Evolutionary conservation across 2,888 invertebrate species (phyloP).

Genomic region (Rhagonycha fulva): DNA sequence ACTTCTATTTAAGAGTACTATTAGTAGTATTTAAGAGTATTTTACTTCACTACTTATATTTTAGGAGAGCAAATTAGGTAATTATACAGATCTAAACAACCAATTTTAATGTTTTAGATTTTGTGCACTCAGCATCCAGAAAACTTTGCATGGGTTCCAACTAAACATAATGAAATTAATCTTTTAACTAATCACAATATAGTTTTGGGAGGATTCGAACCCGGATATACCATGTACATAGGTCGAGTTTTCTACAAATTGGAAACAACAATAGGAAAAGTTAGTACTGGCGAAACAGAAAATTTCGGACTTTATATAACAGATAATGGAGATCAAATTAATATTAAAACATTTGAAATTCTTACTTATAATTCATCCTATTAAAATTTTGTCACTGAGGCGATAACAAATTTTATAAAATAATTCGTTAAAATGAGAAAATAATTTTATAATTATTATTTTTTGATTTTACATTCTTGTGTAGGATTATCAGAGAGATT

Average conservation of each 20-base stretch:
- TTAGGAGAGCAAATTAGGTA: no score
- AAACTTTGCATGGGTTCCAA: background rate
- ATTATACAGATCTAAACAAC: no score
- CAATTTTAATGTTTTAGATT: background rate
- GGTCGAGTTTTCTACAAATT: background rate
- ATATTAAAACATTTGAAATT: background rate
- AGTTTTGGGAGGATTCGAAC: background rate
- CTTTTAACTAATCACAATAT: background rate
- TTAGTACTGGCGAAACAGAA: background rate
- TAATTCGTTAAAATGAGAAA: background rate
- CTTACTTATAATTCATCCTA: background rate
- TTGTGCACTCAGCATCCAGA: slow-evolving; percentile 4
- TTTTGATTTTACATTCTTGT: no score
- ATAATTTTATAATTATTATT: no score
- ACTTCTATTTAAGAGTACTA: no score
- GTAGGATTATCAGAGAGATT: no score
- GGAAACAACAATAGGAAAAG: slow-evolving; percentile 4
- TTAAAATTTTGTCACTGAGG: background rate
- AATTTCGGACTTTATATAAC: background rate
- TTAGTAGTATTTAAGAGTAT: no score
- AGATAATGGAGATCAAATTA: background rate
- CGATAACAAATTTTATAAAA: background rate
- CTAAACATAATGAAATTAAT: background rate
- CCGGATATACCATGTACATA: background rate
- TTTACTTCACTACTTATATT: no score